Evolutionary conservation across 92 coral and sea anemone species (phyloP), one percentile per base, ranked within the genome.

Genomic region (Pocillopora grandis): DNA sequence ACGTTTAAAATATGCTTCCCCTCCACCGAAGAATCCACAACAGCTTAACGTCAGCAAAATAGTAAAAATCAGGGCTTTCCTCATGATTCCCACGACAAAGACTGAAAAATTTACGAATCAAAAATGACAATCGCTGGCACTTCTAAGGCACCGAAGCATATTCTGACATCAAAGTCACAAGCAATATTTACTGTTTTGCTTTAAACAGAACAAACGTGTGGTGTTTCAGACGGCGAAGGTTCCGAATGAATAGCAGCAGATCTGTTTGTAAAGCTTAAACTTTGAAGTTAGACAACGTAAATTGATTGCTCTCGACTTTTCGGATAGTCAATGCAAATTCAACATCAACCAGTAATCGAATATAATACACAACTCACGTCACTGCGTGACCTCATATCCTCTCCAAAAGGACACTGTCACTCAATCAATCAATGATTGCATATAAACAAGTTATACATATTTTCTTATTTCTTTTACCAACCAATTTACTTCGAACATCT

Each of bases 1-100:
- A 73, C 80, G 73, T 64, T 74, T 83, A 64, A 83, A 83, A 12
- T 63, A 15, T 16, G 69, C 49, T 74, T 83, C 80, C n/a, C 13
- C 71, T 58, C 85, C 85, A 71, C 7, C 70, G 62, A 58, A 58
- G 71, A 71, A 2, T n/a, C 55, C 85, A 61, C 52, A 3, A 42
- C 85, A 81, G 77, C 77, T 71, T 36, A 61, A 71, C 19, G 60
- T 21, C 71, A 81, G 61, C 27, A 81, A 16, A 9, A 71, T 70
- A 61, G 74, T 71, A 13, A 18, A 37, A 60, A 71, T 37, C 15
- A 70, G 9, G 52, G 17, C 77, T 52, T 72, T 58, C 11, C n/a
- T 81, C 77, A 71, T 79, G 23, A n/a, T 81, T 59, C 48, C 15
- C 58, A 5, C 58, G 35, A 60, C 13, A 20, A 36, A 72, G 66